Conservation (phyloP, 1,140 invertebrate species). For the Hormaphis cornu region DNA sequence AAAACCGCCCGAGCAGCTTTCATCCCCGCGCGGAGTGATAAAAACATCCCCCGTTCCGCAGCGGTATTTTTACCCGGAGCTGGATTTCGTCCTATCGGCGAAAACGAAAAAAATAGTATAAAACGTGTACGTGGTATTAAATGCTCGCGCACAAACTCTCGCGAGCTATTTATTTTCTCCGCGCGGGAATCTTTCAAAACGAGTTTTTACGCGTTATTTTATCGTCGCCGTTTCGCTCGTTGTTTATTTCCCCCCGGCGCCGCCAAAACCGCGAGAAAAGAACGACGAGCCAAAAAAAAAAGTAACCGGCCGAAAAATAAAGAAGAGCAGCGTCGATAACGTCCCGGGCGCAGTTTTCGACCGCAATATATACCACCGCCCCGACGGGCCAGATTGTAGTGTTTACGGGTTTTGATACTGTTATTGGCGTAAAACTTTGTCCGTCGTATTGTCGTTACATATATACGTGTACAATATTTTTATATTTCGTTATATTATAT, state of each 20-base stretch:
- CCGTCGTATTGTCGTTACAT: too few species aligned
- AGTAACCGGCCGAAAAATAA: background rate
- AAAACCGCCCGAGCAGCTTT: background rate
- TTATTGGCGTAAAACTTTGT: too few species aligned
- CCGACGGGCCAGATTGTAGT: slow-evolving; percentile 26
- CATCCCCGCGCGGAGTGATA: too few species aligned
- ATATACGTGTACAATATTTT: too few species aligned
- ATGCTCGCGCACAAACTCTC: background rate
- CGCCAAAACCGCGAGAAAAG: background rate
- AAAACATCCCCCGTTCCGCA: too few species aligned
- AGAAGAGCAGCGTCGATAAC: background rate
- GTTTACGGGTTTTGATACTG: slow-evolving; percentile 13
- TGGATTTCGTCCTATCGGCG: too few species aligned
- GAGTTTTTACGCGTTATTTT: slow-evolving; percentile 28
- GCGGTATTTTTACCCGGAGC: too few species aligned
- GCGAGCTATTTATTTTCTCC: slow-evolving; percentile 30
- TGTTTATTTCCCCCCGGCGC: background rate
- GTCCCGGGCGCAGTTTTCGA: too few species aligned
- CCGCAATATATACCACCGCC: slow-evolving; percentile 27
- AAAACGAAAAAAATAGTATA: background rate
- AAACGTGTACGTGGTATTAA: background rate
- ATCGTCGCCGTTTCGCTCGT: slow-evolving; percentile 25
- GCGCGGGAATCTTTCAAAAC: slow-evolving; percentile 26
- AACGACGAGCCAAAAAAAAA: background rate
- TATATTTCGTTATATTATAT: too few species aligned